Percentiles rank a stretch among this genome's conserved stretches.
Conservation (phyloP, 2,888 invertebrate species). For the Tenthredo distinguenda region DNA sequence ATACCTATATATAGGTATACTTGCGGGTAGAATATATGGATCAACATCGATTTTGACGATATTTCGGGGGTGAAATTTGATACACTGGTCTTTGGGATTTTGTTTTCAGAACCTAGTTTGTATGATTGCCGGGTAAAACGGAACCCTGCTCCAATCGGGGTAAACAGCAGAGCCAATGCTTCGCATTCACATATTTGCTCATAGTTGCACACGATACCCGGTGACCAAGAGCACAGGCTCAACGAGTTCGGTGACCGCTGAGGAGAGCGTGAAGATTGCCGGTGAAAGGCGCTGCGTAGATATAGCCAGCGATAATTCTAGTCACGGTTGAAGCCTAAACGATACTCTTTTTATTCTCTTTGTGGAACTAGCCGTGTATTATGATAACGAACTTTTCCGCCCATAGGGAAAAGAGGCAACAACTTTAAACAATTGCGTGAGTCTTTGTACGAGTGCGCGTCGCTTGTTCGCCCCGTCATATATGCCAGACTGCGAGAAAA, state of each 20-base stretch:
- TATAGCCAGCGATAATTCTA: background rate
- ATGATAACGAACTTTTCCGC: background rate
- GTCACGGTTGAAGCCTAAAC: background rate
- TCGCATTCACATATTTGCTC: background rate
- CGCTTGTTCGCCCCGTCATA: background rate
- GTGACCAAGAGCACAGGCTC: background rate
- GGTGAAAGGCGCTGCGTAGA: conserved; percentile 3
- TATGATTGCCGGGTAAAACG: background rate
- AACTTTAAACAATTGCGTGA: background rate
- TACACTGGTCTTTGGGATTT: background rate
- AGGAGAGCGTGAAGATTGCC: background rate
- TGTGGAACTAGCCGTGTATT: background rate
- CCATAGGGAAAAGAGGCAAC: background rate
- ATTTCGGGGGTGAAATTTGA: background rate
- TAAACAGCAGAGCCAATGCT: background rate
- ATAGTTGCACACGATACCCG: background rate
- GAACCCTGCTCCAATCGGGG: background rate
- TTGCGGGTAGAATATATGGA: too few species aligned
- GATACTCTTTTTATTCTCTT: background rate
- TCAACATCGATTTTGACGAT: too few species aligned
- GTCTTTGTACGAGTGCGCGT: background rate
- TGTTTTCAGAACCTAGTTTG: background rate
- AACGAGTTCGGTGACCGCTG: background rate
- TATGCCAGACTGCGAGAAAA: background rate
- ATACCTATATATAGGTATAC: too few species aligned